phyloP scores from a whole-genome alignment of 1,140 invertebrate species.

The Mamestra configurata region DNA sequence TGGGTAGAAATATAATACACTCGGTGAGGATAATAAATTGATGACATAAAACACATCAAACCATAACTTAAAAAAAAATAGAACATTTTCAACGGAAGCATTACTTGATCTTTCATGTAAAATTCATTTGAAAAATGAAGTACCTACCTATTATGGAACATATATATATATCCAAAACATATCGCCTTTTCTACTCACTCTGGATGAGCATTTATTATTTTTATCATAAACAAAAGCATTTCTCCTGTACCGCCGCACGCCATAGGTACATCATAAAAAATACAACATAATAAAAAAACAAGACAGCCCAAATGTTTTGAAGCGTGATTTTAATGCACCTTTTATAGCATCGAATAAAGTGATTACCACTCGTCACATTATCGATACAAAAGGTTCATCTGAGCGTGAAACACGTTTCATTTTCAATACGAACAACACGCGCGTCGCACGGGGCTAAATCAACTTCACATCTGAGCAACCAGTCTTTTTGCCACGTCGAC shows the following conservation, averaged over 20 bases:
- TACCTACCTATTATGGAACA: no score
- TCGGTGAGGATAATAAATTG: no score
- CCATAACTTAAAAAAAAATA: no score
- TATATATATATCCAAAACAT: no score
- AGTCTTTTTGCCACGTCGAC: constrained; percentile 76
- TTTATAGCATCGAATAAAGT: constrained; percentile 61
- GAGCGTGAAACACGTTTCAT: constrained; percentile 64
- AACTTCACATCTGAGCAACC: constrained; percentile 55
- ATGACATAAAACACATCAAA: no score
- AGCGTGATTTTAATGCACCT: constrained; percentile 52
- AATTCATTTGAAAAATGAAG: no score
- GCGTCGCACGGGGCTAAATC: constrained; percentile 57
- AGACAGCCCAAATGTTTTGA: constrained; percentile 42
- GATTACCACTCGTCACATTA: constrained; percentile 60
- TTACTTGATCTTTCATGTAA: no score
- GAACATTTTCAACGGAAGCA: no score
- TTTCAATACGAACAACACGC: constrained; percentile 62
- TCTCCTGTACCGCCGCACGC: not conserved
- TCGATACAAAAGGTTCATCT: constrained; percentile 61
- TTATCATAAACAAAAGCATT: not conserved
- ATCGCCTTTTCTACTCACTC: not conserved
- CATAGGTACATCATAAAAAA: no score
- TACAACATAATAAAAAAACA: constrained; percentile 25
- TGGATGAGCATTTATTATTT: not conserved
- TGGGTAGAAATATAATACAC: not conserved